A percentile compares a stretch with the other conserved stretches of the same genome.
Evolutionary conservation across 2,888 invertebrate genomes (phyloP).

Genomic region (Falcaria lacertinaria): DNA sequence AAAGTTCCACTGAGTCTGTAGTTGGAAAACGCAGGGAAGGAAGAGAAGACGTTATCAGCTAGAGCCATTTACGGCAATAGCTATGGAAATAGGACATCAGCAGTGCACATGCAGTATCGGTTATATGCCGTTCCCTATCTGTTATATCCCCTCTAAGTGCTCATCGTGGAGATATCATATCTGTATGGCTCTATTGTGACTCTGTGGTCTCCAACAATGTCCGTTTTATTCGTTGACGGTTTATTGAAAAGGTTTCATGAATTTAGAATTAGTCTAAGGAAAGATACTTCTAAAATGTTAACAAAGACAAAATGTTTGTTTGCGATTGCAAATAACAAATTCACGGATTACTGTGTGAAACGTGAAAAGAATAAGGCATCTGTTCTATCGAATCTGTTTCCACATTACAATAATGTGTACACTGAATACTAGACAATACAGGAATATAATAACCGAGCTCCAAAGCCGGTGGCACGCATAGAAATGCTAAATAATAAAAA

Average conservation of each 20-base stretch:
- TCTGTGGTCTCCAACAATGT: slow-evolving; percentile 8
- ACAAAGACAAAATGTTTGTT: too few species aligned
- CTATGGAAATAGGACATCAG: slow-evolving; percentile 53
- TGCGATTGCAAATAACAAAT: too few species aligned
- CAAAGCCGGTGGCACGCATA: slow-evolving; percentile 30
- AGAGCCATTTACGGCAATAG: slow-evolving; percentile 44
- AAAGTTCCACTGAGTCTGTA: slow-evolving; percentile 6
- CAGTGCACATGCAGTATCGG: slow-evolving; percentile 45
- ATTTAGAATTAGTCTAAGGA: not conserved
- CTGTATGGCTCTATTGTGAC: slow-evolving; percentile 49
- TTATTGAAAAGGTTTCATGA: not conserved
- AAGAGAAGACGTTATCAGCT: slow-evolving; percentile 21
- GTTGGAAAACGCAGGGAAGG: slow-evolving; percentile 21
- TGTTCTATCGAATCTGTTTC: too few species aligned
- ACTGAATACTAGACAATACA: not conserved
- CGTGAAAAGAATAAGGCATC: too few species aligned
- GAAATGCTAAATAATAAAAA: slow-evolving; percentile 49
- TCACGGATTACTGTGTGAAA: too few species aligned
- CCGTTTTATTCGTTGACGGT: not conserved
- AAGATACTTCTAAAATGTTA: too few species aligned
- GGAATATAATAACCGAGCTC: slow-evolving; percentile 23
- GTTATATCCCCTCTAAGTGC: slow-evolving; percentile 45
- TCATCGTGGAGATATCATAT: slow-evolving; percentile 48
- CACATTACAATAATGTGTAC: too few species aligned
- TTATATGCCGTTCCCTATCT: slow-evolving; percentile 51